Evolutionary conservation across 2,888 invertebrate genomes (phyloP), one percentile per base, ranked within the genome.

Genomic region (Phengaris arion): DNA sequence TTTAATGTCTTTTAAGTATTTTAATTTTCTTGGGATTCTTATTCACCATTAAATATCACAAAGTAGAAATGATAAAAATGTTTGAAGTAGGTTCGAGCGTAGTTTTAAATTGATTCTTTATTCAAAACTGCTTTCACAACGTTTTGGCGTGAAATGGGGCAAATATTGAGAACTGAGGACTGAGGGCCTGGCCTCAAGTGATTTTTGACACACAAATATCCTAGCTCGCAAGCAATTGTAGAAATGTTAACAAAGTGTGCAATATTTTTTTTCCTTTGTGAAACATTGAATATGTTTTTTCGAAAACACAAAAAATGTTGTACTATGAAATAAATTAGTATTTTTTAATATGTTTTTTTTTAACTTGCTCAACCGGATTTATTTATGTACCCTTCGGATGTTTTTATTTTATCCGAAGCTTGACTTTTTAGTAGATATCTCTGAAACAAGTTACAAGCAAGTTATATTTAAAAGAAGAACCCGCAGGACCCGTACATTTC

Each of bases 151-250:
- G 59, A 59, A 59, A 59, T 59, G 22, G 59, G 59, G 59, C 22
- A 59, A 59, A 22, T 59, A 10, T 9, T 5, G 4, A 22, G 59
- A 22, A 59, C 59, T 59, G 9, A 57, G 57, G 15, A 48, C 8
- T 22, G 9, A 57, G 15, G 57, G 57, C 57, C 15, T n/a, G 57
- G 22, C 4, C 22, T 59, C 10, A 59, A 59, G 59, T 22, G 59
- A 22, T 59, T 59, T 48, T 59, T 57, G 59, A 59, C 59, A 59
- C 59, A 59, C 2, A 59, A 59, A 59, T 10, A 59, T 59, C 59
- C 59, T 59, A 59, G 48, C 48, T 48, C 48, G 6, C 48, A 4
- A 48, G 15, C 57, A 59, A 10, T 22, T 0, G 22, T 9, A 22
- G 15, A 22, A 59, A 59, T 22, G 15, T 15, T 9, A 15, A 22